Conservation (phyloP, 2,113 vertebrate genomes). For the Rhynchopsitta pachyrhyncha region DNA sequence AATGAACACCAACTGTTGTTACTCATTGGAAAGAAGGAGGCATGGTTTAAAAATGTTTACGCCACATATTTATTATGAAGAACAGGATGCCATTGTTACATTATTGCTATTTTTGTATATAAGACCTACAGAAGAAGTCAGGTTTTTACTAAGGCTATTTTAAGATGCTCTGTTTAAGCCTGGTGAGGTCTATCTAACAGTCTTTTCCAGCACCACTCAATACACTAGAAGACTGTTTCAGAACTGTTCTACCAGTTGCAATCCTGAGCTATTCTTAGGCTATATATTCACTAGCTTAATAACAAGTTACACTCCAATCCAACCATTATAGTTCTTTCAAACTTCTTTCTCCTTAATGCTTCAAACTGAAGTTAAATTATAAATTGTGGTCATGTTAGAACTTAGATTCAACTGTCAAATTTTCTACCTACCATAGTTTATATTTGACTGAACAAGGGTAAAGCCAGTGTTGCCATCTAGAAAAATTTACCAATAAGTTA, state of each 20-base stretch:
- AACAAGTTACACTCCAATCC: neutral
- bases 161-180: neutral
- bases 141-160: neutral
- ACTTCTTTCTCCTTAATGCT: neutral
- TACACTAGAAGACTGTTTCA: neutral
- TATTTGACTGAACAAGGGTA: neutral
- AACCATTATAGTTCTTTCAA: neutral
- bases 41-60: neutral
- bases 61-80: neutral
- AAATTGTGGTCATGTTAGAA: neutral
- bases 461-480: neutral
- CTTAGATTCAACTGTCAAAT: neutral
- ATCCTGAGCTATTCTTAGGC: neutral
- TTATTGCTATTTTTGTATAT: neutral
- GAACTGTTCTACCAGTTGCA: neutral
- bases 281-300: neutral
- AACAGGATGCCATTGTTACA: neutral
- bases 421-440: neutral
- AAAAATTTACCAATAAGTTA: neutral
- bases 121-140: neutral
- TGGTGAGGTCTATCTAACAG: neutral
- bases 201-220: neutral
- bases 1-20: neutral
- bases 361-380: neutral
- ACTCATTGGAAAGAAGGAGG: neutral